Evolutionary conservation across 2,888 invertebrate species (phyloP), one percentile per base, ranked within the genome.

Genomic region (Agrypnus murinus): DNA sequence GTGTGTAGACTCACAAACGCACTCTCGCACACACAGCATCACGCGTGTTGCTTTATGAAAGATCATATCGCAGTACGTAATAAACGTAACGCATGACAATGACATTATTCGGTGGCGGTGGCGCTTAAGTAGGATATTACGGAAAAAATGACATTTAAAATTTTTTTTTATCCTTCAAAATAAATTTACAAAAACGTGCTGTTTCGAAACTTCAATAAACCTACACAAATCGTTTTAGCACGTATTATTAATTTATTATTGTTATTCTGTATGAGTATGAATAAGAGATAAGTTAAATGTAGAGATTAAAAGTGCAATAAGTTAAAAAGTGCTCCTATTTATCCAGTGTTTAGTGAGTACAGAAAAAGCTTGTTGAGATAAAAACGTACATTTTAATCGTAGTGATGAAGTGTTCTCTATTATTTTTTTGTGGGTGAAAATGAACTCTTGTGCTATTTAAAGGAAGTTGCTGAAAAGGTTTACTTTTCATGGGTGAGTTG

Each of bases 11-110:
- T n/a, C n/a, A 25, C 25, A 45, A 53, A 55, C 64, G 63, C 43
- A n/a, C n/a, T n/a, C n/a, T 3, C 25, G 34, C 40, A 55, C 64
- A 53, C 43, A 65, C 64, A 65, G 64, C 64, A 55, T 65, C 64
- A 65, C 55, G 64, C 53, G 64, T 65, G n/a, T n/a, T n/a, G 64
- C 48, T 40, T 32, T 53, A 32, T 12, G 9, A 45, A n/a, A 46
- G 46, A 46, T 17, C 1, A 2, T 12, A 10, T 12, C 4, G n/a
- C 19, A 48, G n/a, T 25, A 48, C 19, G 15, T 17, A 10, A 25
- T 9, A n/a, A 25, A 1, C 14, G 43, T 15, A 43, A 15, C 14
- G 5, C 2, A 25, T 25, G 25, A 25, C 25, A 25, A 5, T 40
- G n/a, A n/a, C n/a, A n/a, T n/a, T n/a, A n/a, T n/a, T n/a, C n/a